Evolutionary conservation across 2,797 vertebrate genomes (phyloP).

Genomic region (Myioborus miniatus): DNA sequence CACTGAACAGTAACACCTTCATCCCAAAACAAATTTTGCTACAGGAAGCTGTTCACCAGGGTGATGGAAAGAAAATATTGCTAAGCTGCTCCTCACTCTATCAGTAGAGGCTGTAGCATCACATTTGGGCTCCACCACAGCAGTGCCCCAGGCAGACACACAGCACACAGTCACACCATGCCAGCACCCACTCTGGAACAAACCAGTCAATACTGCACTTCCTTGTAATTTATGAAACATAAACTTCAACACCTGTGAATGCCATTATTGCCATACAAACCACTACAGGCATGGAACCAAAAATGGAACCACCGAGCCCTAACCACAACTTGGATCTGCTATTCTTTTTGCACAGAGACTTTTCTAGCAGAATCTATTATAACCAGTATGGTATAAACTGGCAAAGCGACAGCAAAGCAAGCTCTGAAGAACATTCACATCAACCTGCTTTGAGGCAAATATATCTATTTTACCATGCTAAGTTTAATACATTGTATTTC

Average conservation of each 20-base stretch:
- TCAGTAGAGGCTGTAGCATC: neutral
- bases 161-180: accelerated
- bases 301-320: neutral
- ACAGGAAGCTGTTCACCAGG: neutral
- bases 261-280: neutral
- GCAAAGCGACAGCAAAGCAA: neutral
- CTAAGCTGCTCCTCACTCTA: neutral
- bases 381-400: neutral
- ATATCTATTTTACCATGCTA: neutral
- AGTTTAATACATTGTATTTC: neutral
- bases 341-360: neutral
- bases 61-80: neutral
- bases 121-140: neutral
- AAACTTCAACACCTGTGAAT: neutral
- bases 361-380: neutral
- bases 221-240: neutral
- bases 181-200: neutral
- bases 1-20: neutral
- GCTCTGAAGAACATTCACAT: neutral
- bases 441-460: neutral
- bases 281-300: neutral
- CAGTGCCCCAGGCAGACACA: neutral
- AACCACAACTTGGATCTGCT: neutral
- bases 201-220: neutral
- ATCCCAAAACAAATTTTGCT: neutral